Conservation (phyloP, 2,888 invertebrate species). For the Thelaira solivaga region DNA sequence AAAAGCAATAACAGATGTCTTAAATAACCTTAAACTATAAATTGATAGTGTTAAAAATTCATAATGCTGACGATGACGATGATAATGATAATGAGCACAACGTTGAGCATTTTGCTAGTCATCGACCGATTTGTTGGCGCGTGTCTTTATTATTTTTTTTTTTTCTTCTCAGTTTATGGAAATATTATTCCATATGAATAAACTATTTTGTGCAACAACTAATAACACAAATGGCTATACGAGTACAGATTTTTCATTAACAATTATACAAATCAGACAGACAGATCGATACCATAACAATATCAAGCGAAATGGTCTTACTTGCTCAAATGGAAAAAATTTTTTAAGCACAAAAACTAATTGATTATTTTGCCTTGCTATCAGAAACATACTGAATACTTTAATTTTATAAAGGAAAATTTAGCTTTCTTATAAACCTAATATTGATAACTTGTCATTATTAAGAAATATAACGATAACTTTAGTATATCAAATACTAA, state of each 20-base stretch:
- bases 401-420: neutral
- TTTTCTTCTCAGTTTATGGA: too few relatives aligned
- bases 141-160: neutral
- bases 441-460: neutral
- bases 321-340: too few relatives aligned
- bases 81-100: neutral
- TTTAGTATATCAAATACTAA: too few relatives aligned
- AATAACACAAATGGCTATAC: neutral
- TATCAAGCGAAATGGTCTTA: neutral
- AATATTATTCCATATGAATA: neutral
- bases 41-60: slow-evolving; percentile 22
- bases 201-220: neutral
- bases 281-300: too few relatives aligned
- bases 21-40: neutral
- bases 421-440: neutral
- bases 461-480: too few relatives aligned
- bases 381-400: too few relatives aligned
- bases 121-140: neutral
- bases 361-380: too few relatives aligned
- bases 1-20: slow-evolving; percentile 12
- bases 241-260: too few relatives aligned
- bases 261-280: too few relatives aligned
- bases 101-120: neutral
- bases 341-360: too few relatives aligned
- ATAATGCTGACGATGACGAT: neutral